phyloP scores from a whole-genome alignment of 2,113 vertebrate species.

The Alethe diademata region DNA sequence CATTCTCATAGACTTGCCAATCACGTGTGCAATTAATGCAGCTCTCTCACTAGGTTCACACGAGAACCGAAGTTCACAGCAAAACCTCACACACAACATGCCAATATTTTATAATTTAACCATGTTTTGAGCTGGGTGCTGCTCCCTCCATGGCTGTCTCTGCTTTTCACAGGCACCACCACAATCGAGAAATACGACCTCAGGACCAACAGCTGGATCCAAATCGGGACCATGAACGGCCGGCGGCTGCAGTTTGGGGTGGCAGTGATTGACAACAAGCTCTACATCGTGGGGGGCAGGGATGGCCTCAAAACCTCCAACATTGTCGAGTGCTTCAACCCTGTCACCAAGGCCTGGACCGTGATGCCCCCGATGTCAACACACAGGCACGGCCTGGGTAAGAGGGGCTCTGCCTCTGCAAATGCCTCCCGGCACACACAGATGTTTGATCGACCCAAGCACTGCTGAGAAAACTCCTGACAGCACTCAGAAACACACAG shows the following conservation, averaged over 20 bases:
- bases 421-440: neutral
- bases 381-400: constrained; percentile 94
- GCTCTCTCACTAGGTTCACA: neutral
- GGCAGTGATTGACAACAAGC: constrained; percentile 93
- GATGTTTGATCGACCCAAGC: neutral
- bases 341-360: constrained; percentile 87
- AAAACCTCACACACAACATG: neutral
- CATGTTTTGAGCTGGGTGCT: neutral
- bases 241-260: constrained; percentile 93
- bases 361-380: constrained; percentile 98
- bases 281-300: constrained; percentile 93
- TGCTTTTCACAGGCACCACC: constrained; percentile 81
- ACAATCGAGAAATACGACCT: constrained; percentile 96
- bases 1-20: neutral
- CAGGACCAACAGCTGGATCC: constrained; percentile 91
- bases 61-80: neutral
- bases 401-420: neutral
- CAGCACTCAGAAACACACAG: fast-evolving
- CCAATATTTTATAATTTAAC: neutral
- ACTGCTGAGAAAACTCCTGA: neutral
- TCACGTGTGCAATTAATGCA: fast-evolving
- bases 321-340: constrained; percentile 95
- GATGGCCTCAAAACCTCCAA: constrained; percentile 96
- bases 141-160: neutral
- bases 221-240: constrained; percentile 90